phyloP scores from a whole-genome alignment of 1,140 invertebrate genomes.

The Eubasilissa regina region DNA sequence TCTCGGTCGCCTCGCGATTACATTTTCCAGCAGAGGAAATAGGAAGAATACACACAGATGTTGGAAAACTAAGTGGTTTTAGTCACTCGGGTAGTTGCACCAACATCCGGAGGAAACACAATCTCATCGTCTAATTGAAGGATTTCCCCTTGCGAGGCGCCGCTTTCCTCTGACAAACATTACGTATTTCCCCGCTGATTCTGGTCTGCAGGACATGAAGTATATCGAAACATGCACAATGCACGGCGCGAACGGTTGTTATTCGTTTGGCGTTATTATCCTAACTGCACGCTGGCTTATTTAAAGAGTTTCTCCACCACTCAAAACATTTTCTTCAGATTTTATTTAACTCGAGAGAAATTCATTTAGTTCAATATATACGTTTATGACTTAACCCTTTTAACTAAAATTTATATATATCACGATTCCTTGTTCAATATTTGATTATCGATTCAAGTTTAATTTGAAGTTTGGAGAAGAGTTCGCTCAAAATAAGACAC shows the following conservation, averaged over 20 bases:
- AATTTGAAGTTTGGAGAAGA: too few relatives aligned
- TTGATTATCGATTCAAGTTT: too few relatives aligned
- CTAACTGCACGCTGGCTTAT: background rate
- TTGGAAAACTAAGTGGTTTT: conserved; percentile 58
- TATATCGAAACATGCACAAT: background rate
- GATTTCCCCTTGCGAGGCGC: conserved; percentile 58
- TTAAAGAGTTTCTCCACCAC: background rate
- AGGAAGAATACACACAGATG: conserved; percentile 42
- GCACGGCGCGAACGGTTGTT: conserved; percentile 29
- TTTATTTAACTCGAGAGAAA: background rate
- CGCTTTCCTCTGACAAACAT: conserved; percentile 54
- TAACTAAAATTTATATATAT: too few relatives aligned
- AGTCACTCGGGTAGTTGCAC: conserved; percentile 54
- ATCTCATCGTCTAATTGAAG: conserved; percentile 61
- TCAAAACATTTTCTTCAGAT: background rate
- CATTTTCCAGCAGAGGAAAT: conserved; percentile 27
- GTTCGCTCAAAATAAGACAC: too few relatives aligned
- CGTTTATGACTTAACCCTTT: background rate
- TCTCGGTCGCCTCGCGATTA: conserved; percentile 44
- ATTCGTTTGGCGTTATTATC: conserved; percentile 50
- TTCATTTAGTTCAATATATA: background rate
- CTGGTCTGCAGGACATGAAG: background rate
- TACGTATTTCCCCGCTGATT: conserved; percentile 37
- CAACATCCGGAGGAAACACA: conserved; percentile 59
- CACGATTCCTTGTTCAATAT: too few relatives aligned